Base-by-base conservation (phyloP, 2,888 invertebrate species). In the Amphipoea oculea region DNA sequence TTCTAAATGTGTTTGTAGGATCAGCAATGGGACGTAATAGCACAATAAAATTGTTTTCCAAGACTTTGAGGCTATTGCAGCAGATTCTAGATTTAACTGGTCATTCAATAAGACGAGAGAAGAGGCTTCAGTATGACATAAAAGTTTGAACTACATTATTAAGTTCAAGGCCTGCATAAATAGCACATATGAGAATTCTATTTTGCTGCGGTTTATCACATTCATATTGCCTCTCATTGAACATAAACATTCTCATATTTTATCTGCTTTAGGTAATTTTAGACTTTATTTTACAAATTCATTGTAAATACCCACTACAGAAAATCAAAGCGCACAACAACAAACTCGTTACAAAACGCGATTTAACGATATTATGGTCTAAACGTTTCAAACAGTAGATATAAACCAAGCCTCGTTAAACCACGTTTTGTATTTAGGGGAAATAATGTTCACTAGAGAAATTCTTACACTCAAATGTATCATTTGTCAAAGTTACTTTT, bases 281-380 rank as follows among this genome's bases (percentile, higher is more conserved):
- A 73, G 67, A 83, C 42, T 57, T 79, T 1, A 65, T 68, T 81
- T 68, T 81, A 78, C 74, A 76, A 67, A 72, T 79, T 72, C 76
- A 85, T 73, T 85, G 83, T 85, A 85, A 80, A 85, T 85, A 85
- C 20, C n/a, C 82, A 82, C 36, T 65, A 42, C 14, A 73, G 20
- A 63, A 79, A 84, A 83, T 83, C 79, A 79, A 75, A 65, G 57
- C 20, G 40, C 54, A 70, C 62, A 36, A 57, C n/a, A 48, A 51
- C 23, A 60, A 72, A 54, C 70, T 62, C 54, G 4, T 76, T 23
- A 42, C n/a, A 42, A 68, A 76, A 67, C n/a, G 14, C 6, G 29
- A 12, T 65, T 72, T 36, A 70, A n/a, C 14, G 4, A 7, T 40
- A 17, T 6, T 45, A 14, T 70, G 17, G 20, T 54, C 51, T 51